Conservation (phyloP, 2,113 vertebrate species). For the Saiga tatarica region DNA sequence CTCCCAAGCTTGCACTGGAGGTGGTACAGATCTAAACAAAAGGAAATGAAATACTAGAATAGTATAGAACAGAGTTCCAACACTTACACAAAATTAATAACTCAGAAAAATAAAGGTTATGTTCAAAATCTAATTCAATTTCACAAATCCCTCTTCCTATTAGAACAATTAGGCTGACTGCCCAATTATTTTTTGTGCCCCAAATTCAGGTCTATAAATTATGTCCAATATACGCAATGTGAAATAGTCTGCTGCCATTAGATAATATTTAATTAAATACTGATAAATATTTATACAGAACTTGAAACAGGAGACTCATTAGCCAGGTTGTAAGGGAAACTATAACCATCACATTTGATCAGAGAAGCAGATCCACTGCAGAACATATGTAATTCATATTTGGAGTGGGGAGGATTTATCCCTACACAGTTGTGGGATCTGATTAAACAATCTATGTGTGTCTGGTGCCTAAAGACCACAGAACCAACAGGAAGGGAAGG, state of each 20-base stretch:
- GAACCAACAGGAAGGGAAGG: neutral
- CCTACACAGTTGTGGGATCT: neutral
- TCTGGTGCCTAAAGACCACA: neutral
- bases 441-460: neutral
- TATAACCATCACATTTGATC: neutral
- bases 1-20: neutral
- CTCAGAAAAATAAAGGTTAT: neutral
- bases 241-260: neutral
- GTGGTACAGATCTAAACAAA: neutral
- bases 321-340: neutral
- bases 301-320: neutral
- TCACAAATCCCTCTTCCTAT: neutral
- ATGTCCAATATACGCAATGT: neutral
- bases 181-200: neutral
- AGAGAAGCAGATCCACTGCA: neutral
- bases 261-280: neutral
- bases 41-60: neutral
- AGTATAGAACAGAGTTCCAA: neutral
- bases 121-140: neutral
- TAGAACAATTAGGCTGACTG: neutral
- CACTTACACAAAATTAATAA: neutral
- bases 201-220: neutral
- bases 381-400: neutral
- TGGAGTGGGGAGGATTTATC: neutral
- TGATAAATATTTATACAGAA: neutral